A percentile compares a stretch with the other conserved stretches of the same genome.
Evolutionary conservation across 92 coral and sea anemone genomes (phyloP).

Genomic region (Bergia puertoricense): DNA sequence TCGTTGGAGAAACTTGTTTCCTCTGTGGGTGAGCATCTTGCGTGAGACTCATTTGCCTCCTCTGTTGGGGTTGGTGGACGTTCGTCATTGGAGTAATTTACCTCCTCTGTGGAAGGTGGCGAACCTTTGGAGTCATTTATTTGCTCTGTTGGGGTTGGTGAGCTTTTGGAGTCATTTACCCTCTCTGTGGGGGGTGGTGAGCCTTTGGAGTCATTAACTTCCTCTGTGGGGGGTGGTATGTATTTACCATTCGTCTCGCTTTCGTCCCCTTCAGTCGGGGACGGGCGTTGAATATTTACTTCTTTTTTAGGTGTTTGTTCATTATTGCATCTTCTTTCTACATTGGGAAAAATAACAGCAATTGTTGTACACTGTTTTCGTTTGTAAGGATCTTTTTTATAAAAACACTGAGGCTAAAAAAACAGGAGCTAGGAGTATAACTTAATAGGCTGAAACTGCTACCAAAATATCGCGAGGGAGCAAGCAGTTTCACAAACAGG

Average conservation of each 20-base stretch:
- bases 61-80: background rate
- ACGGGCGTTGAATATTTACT: background rate
- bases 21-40: background rate
- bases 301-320: too few relatives aligned
- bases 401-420: too few relatives aligned
- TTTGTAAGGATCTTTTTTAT: background rate
- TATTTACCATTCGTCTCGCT: background rate
- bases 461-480: too few relatives aligned
- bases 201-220: background rate
- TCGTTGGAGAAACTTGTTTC: background rate
- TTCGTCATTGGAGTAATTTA: background rate
- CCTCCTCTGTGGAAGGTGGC: background rate
- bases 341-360: background rate
- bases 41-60: background rate
- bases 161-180: background rate
- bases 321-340: background rate
- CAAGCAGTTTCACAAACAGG: too few relatives aligned
- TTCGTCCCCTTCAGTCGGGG: background rate
- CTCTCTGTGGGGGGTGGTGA: background rate
- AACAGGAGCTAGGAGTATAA: too few relatives aligned
- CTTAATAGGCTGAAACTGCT: too few relatives aligned
- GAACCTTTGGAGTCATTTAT: background rate
- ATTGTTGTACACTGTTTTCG: too few relatives aligned
- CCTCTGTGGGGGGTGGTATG: background rate
- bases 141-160: background rate